Percentiles rank a stretch among this genome's conserved stretches.
Evolutionary conservation across 2,797 vertebrate species (phyloP).

Genomic region (Sylvilagus floridanus): DNA sequence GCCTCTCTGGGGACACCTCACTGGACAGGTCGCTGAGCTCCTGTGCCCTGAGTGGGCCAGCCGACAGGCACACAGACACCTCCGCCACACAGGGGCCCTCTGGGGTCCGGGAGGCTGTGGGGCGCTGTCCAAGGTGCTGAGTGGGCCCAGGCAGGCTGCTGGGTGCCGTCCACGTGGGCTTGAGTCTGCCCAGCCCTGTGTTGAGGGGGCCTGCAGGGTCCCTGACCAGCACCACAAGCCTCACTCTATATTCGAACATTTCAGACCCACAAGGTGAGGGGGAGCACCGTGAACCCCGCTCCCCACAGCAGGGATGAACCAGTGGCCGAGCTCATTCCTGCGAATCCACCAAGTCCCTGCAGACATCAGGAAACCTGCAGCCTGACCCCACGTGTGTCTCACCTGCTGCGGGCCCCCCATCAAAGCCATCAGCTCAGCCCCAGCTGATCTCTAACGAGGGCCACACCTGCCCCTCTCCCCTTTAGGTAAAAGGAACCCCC

Average conservation of each 20-base stretch:
- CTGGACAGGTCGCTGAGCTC: fast-evolving
- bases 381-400: too few species aligned
- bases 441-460: too few species aligned
- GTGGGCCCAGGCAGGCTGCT: fast-evolving
- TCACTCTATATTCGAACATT: background rate
- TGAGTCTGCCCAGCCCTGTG: too few species aligned
- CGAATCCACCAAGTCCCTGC: too few species aligned
- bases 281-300: background rate
- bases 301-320: background rate
- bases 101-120: too few species aligned
- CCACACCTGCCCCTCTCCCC: too few species aligned
- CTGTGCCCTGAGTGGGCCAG: too few species aligned
- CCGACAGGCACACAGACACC: background rate
- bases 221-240: background rate
- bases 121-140: too few species aligned
- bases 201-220: too few species aligned
- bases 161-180: background rate
- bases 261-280: background rate
- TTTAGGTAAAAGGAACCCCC: background rate
- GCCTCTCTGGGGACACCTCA: background rate
- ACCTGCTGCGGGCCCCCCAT: too few species aligned
- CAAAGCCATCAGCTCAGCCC: too few species aligned
- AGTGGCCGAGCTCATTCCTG: background rate
- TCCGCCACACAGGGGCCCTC: too few species aligned
- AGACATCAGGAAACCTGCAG: background rate